Conservation (phyloP, 1,140 invertebrate species). For the Drosophila kepulauana region DNA sequence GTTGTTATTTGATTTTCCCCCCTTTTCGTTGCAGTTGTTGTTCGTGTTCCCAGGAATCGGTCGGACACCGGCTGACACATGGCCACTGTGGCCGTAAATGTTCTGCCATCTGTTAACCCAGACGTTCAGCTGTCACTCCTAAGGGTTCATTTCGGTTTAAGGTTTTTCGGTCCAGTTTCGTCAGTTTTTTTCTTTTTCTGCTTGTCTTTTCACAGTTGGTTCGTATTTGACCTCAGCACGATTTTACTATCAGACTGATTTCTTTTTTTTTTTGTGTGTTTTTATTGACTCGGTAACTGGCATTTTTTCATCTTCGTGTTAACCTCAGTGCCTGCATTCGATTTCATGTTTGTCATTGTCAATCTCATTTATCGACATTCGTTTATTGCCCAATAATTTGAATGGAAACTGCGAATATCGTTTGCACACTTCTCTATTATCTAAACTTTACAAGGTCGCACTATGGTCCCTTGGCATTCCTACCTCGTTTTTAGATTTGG, state of each 20-base stretch:
- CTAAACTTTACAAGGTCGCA: slow-evolving; percentile 56
- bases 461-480: slow-evolving; percentile 29
- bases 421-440: slow-evolving; percentile 39
- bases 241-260: slow-evolving; percentile 56
- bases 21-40: neutral
- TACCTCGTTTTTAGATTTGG: slow-evolving; percentile 22
- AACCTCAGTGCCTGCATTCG: slow-evolving; percentile 63
- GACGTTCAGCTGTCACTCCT: slow-evolving; percentile 58
- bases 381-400: slow-evolving; percentile 74
- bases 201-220: slow-evolving; percentile 4
- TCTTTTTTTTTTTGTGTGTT: slow-evolving; percentile 33
- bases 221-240: slow-evolving; percentile 66
- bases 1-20: slow-evolving; percentile 51
- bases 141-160: slow-evolving; percentile 67
- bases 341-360: slow-evolving; percentile 82
- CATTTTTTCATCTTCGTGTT: slow-evolving; percentile 55
- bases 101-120: slow-evolving; percentile 80
- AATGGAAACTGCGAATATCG: slow-evolving; percentile 52
- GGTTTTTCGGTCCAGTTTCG: slow-evolving; percentile 36
- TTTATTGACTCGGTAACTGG: slow-evolving; percentile 65
- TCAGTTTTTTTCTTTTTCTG: slow-evolving; percentile 26
- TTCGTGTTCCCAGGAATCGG: slow-evolving; percentile 33
- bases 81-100: slow-evolving; percentile 71
- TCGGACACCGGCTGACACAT: slow-evolving; percentile 66
- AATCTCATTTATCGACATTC: slow-evolving; percentile 81